Percentiles rank a stretch among this genome's conserved stretches.
Conservation (phyloP, 2,113 vertebrate genomes). For the Hystrix brachyura region DNA sequence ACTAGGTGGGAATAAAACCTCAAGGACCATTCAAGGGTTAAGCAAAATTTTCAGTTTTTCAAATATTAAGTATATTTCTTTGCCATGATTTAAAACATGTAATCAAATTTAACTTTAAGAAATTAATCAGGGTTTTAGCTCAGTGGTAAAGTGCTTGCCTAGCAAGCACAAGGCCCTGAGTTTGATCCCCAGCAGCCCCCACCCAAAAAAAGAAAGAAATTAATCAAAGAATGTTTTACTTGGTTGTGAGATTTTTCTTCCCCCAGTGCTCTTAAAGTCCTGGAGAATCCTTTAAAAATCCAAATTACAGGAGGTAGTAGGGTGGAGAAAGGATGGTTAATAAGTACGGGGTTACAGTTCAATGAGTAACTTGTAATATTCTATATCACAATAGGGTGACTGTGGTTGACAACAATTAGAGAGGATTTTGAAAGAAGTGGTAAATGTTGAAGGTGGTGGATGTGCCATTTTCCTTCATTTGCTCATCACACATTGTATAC, state of each 20-base stretch:
- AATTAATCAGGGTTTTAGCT: background rate
- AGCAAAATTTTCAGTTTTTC: constrained; percentile 23
- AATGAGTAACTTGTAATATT: background rate
- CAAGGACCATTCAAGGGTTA: background rate
- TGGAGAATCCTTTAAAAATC: constrained; percentile 44
- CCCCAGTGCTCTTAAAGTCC: background rate
- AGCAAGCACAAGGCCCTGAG: too few relatives aligned
- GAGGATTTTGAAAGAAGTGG: background rate
- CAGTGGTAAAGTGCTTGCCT: too few relatives aligned
- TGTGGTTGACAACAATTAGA: background rate
- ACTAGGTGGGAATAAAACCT: background rate
- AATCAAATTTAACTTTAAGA: background rate
- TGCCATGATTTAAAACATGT: background rate
- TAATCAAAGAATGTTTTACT: constrained; percentile 33
- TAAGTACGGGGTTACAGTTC: background rate
- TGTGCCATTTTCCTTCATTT: background rate
- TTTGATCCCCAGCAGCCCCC: too few relatives aligned
- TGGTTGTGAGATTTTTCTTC: background rate
- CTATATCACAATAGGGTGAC: background rate
- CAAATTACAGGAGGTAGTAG: background rate
- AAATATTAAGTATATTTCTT: background rate
- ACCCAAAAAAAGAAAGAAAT: background rate
- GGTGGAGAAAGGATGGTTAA: background rate
- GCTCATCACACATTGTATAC: background rate
- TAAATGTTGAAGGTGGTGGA: background rate